A percentile compares a stretch with the other conserved stretches of the same genome.
phyloP scores from a whole-genome alignment of 1,140 invertebrate genomes.

The Drepana arcuata region DNA sequence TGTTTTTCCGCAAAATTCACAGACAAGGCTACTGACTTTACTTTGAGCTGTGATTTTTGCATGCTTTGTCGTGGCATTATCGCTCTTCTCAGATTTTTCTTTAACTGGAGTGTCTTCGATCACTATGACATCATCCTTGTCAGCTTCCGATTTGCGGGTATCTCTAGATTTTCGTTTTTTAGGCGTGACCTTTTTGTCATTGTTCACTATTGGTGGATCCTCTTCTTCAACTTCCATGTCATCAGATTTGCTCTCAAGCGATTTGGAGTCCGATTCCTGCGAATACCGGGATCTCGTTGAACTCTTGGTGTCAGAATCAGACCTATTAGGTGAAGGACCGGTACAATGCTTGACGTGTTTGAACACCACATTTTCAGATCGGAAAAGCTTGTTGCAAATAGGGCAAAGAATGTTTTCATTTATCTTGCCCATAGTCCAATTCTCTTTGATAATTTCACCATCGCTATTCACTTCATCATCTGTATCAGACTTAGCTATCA shows the following conservation, averaged over 20 bases:
- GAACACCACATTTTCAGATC: slow-evolving; percentile 66
- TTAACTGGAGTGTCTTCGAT: slow-evolving; percentile 47
- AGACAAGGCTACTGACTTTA: slow-evolving; percentile 33
- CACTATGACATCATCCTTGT: slow-evolving; percentile 35
- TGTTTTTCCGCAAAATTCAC: slow-evolving; percentile 65
- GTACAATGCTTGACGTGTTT: slow-evolving; percentile 71
- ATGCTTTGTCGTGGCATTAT: not conserved
- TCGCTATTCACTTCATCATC: slow-evolving; percentile 43
- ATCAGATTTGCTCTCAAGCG: slow-evolving; percentile 30
- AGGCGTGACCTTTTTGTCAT: slow-evolving; percentile 9
- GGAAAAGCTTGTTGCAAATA: slow-evolving; percentile 64
- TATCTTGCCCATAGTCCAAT: slow-evolving; percentile 66
- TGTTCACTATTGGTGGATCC: slow-evolving; percentile 4
- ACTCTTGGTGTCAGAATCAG: slow-evolving; percentile 51
- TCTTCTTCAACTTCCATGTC: slow-evolving; percentile 34
- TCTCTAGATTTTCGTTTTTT: slow-evolving; percentile 40
- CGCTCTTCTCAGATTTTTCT: slow-evolving; percentile 23
- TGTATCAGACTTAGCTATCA: slow-evolving; percentile 25
- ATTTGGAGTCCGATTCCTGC: slow-evolving; percentile 37
- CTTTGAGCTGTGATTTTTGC: not conserved
- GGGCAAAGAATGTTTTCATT: slow-evolving; percentile 67
- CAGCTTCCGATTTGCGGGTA: slow-evolving; percentile 14
- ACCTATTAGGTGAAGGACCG: slow-evolving; percentile 53
- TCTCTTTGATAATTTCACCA: slow-evolving; percentile 48
- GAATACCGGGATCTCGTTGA: slow-evolving; percentile 32